Evolutionary conservation across 2,113 vertebrate species (phyloP).

Genomic region (Rhinopithecus roxellana): DNA sequence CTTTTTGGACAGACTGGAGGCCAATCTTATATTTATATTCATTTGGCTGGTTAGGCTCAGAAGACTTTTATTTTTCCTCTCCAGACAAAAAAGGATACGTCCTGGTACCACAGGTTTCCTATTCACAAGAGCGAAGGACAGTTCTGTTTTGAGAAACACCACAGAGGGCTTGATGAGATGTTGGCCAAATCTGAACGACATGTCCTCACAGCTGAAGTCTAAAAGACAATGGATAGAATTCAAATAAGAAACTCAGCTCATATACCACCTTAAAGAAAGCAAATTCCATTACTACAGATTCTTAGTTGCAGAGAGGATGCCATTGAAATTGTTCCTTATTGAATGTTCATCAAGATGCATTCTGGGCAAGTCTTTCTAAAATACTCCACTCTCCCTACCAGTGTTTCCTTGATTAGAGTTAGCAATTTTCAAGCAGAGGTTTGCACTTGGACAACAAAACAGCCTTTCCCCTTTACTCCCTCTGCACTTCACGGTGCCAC

Average conservation of each 20-base stretch:
- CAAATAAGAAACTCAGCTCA: not conserved
- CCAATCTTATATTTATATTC: not conserved
- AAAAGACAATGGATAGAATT: constrained; percentile 24
- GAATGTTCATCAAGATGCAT: not conserved
- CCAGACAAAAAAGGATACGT: constrained; percentile 87
- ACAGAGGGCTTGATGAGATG: constrained; percentile 89
- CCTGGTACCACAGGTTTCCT: constrained; percentile 89
- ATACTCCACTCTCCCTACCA: not conserved
- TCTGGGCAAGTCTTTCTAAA: not conserved
- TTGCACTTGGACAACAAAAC: not conserved
- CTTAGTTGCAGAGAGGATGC: not conserved
- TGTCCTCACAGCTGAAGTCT: constrained; percentile 67
- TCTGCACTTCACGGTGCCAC: not conserved
- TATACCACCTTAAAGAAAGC: not conserved
- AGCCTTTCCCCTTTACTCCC: not conserved
- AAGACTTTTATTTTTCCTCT: not conserved
- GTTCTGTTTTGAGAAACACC: constrained; percentile 90
- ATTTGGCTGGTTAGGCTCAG: not conserved
- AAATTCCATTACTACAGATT: not conserved
- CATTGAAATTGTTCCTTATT: not conserved
- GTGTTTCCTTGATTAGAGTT: not conserved
- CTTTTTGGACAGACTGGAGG: not conserved
- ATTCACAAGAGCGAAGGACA: constrained; percentile 93
- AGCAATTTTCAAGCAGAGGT: not conserved
- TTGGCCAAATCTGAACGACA: constrained; percentile 91